Evolutionary conservation across 1,140 invertebrate species (phyloP), one percentile per base, ranked within the genome.

Genomic region (Drosophila lowei): DNA sequence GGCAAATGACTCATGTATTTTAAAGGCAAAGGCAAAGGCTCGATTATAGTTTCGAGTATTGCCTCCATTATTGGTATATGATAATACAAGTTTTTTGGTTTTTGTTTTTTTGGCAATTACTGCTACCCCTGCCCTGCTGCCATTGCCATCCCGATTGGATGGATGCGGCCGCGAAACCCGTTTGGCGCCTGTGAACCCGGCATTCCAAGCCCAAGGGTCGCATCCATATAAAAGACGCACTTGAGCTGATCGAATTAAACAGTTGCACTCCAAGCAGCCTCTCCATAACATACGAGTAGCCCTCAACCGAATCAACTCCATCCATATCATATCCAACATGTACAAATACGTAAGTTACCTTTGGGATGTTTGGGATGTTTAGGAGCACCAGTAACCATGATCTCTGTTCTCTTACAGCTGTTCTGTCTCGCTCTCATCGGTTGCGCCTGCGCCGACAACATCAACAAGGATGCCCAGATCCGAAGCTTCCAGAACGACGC

Each of bases 401-500:
- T 1, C 9, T 30, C 23, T 5, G 15, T 25, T 25, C 21, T 38
- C 16, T 64, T 71, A 15, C 50, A 89, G 83, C 54, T 90, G 42
- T 53, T 90, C 49, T 90, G 77, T 23, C 25, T 90, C 13, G 83
- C 85, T 57, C 70, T 91, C 43, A 76, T 86, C 53, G 84, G 74
- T 46, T 79, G 64, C 59, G 64, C 73, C 41, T 74, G 60, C 61
- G 90, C 84, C 71, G 90, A 91, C 25, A 90, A 91, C 41, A 91
- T 91, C 53, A 89, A 91, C 75, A 91, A 90, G 72, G 80, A 91
- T 61, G 90, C 90, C 53, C 90, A 91, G 77, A 90, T 90, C 38
- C 85, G 86, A 11, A 91, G 90, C 77, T 83, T 86, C 72, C 79
- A 85, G 52, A 91, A 91, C 58, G 80, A 90, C 7, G 89, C 89